Conservation (phyloP, 2,888 invertebrate species). For the Drosophila tripunctata region DNA sequence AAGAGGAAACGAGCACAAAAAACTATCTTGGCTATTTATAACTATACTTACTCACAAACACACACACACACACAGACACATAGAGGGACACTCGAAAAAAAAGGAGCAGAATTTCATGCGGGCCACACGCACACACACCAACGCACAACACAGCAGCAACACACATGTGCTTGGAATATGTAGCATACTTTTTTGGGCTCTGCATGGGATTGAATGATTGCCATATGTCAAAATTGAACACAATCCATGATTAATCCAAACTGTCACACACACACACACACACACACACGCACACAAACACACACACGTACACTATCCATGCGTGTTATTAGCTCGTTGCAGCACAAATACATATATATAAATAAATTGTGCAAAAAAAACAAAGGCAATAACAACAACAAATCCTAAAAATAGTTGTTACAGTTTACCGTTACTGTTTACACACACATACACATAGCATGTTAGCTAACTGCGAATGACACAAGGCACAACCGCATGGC, state of each 20-base stretch:
- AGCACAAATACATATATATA: slow-evolving; percentile 6
- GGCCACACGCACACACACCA: slow-evolving; percentile 24
- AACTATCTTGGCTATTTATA: slow-evolving; percentile 76
- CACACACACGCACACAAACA: background rate
- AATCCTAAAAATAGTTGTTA: slow-evolving; percentile 53
- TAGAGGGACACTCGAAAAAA: slow-evolving; percentile 7
- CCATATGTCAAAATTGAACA: slow-evolving; percentile 67
- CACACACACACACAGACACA: slow-evolving; percentile 6
- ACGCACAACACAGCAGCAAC: too few species aligned
- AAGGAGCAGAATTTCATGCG: slow-evolving; percentile 32
- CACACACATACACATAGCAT: slow-evolving; percentile 30
- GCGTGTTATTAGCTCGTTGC: slow-evolving; percentile 68
- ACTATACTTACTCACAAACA: slow-evolving; percentile 34
- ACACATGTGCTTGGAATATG: slow-evolving; percentile 14
- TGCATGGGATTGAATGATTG: slow-evolving; percentile 63
- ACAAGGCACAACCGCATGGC: slow-evolving; percentile 63
- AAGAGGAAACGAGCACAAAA: slow-evolving; percentile 58
- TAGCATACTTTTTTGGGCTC: slow-evolving; percentile 64
- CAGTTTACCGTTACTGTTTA: slow-evolving; percentile 39
- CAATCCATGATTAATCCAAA: slow-evolving; percentile 60
- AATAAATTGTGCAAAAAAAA: too few species aligned
- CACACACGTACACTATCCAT: background rate
- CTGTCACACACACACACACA: slow-evolving; percentile 19
- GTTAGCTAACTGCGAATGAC: slow-evolving; percentile 37
- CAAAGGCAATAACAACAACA: too few species aligned